These are phyloP conservation scores for Rhagologus leucostigma DNA, from an alignment of 2,113 vertebrate genomes.

Conservation along the genomic window DNA sequence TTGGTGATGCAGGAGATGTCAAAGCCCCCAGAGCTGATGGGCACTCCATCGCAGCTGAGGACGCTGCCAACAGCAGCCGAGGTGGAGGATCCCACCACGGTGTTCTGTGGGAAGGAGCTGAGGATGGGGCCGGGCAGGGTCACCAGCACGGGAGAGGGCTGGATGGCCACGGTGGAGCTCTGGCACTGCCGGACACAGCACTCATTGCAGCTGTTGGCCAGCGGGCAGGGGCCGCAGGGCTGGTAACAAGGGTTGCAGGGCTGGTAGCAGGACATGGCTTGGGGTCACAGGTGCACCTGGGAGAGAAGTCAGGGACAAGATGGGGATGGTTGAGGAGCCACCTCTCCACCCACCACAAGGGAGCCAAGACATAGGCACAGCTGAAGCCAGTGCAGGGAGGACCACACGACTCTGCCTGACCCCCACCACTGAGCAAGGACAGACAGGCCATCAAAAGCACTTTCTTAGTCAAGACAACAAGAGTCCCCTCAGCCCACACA, in stretches of 20 bases:
- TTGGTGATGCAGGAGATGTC: background rate
- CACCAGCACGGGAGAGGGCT: accelerated
- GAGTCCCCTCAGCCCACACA: background rate
- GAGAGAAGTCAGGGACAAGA: background rate
- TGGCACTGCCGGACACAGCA: background rate
- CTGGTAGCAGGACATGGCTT: background rate
- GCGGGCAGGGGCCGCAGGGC: background rate
- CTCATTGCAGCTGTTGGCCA: background rate
- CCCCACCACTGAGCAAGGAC: background rate
- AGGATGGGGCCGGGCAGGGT: background rate
- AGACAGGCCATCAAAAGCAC: background rate
- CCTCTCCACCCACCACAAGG: background rate
- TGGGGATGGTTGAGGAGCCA: background rate
- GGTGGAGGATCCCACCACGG: background rate
- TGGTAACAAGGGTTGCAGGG: background rate
- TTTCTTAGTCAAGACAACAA: background rate
- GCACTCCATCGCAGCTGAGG: background rate
- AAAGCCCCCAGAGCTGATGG: background rate
- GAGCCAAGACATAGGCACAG: background rate
- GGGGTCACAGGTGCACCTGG: background rate
- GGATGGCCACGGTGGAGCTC: accelerated
- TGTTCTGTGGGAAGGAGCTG: background rate
- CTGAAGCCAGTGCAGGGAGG: background rate
- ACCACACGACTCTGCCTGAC: accelerated
- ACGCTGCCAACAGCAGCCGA: background rate